A percentile compares a stretch with the other conserved stretches of the same genome.
Evolutionary conservation across 2,113 vertebrate genomes (phyloP).

Genomic region (Brachypodius melanocephalos): DNA sequence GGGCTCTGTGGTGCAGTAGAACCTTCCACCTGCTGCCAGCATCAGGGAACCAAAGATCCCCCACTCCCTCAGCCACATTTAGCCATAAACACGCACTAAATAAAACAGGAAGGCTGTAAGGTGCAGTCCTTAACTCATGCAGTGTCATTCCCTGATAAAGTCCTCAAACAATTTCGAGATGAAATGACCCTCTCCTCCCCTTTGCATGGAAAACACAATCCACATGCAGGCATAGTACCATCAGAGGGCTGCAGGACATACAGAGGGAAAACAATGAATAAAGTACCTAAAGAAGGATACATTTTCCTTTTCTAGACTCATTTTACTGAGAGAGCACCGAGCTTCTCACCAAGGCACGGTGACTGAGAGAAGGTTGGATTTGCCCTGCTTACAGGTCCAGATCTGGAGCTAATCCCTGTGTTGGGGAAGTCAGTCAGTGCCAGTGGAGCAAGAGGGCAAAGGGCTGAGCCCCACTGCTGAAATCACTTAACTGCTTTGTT

Average conservation of each 20-base stretch:
- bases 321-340: neutral
- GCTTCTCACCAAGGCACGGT: neutral
- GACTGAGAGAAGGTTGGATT: neutral
- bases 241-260: neutral
- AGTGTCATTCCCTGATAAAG: neutral
- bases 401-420: neutral
- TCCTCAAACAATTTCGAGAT: neutral
- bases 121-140: neutral
- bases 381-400: neutral
- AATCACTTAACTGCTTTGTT: neutral
- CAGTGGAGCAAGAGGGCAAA: neutral
- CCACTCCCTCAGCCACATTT: neutral
- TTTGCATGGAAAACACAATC: neutral
- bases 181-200: neutral
- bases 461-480: neutral
- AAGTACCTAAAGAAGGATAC: neutral
- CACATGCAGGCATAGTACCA: accelerated
- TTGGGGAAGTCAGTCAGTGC: neutral
- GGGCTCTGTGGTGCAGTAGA: accelerated
- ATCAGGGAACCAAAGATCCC: neutral
- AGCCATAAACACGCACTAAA: neutral
- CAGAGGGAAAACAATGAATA: neutral
- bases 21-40: neutral
- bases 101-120: neutral
- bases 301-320: neutral